phyloP scores from a whole-genome alignment of 2,888 invertebrate genomes.

The Brachyopa scutellaris region DNA sequence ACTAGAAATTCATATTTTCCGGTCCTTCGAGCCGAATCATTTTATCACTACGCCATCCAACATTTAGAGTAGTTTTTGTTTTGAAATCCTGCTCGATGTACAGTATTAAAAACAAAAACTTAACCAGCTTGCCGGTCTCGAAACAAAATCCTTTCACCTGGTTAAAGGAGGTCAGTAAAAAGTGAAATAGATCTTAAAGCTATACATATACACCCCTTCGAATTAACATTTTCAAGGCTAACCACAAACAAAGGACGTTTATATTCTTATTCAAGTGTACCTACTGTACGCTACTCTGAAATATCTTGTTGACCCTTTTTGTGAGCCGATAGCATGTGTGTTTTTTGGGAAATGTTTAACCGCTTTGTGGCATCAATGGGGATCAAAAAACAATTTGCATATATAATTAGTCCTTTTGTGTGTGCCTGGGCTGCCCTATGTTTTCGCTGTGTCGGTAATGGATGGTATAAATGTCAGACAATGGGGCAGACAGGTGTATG shows the following conservation, averaged over 20 bases:
- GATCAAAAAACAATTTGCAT: slow-evolving; percentile 75
- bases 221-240: slow-evolving; percentile 68
- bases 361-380: slow-evolving; percentile 73
- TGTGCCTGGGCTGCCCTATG: slow-evolving; percentile 28
- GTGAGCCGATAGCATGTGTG: neutral
- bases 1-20: too few species aligned
- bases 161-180: slow-evolving; percentile 12
- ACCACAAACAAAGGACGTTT: slow-evolving; percentile 56
- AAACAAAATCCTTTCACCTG: slow-evolving; percentile 49
- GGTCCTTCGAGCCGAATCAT: neutral
- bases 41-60: too few species aligned
- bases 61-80: too few species aligned
- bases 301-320: slow-evolving; percentile 63
- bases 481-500: slow-evolving; percentile 25
- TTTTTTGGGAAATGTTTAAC: slow-evolving; percentile 55
- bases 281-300: neutral
- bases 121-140: slow-evolving; percentile 14
- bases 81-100: too few species aligned
- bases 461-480: slow-evolving; percentile 50
- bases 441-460: slow-evolving; percentile 19
- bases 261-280: neutral
- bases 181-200: slow-evolving; percentile 13
- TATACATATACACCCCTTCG: slow-evolving; percentile 11
- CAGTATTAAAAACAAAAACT: slow-evolving; percentile 3
- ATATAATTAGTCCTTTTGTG: slow-evolving; percentile 72